Percentiles rank a stretch among this genome's conserved stretches.
Evolutionary conservation across 2,888 invertebrate species (phyloP).

Genomic region (Portevinia maculata): DNA sequence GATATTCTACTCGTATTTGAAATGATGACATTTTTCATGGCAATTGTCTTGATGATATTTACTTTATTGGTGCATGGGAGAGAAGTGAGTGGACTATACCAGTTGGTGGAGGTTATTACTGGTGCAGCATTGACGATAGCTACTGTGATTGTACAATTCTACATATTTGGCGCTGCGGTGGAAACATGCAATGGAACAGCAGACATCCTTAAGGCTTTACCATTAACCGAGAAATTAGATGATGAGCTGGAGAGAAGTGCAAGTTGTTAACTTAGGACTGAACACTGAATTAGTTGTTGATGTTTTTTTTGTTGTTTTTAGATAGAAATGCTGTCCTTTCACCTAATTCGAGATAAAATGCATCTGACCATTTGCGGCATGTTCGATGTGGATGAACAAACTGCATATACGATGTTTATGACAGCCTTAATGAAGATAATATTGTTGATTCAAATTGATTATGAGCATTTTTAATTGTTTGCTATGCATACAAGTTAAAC

Average conservation of each 20-base stretch:
- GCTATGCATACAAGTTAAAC: too few species aligned
- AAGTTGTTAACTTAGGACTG: not conserved
- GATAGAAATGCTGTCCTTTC: conserved; percentile 12
- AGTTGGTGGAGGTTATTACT: not conserved
- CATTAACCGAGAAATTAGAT: not conserved
- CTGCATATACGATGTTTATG: not conserved
- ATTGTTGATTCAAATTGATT: conserved; percentile 5
- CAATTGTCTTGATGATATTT: not conserved
- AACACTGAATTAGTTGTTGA: not conserved
- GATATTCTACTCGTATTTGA: not conserved
- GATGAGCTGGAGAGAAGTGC: not conserved
- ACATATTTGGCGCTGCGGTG: not conserved
- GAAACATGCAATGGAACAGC: not conserved
- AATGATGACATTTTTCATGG: not conserved
- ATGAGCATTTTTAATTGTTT: conserved; percentile 3
- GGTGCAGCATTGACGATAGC: not conserved
- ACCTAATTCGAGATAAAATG: conserved; percentile 12
- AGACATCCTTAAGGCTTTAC: not conserved
- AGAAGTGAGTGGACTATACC: too few species aligned
- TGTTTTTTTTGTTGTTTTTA: not conserved
- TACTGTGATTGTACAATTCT: not conserved
- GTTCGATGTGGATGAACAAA: conserved; percentile 10
- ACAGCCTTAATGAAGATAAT: conserved; percentile 1
- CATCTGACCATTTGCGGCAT: not conserved
- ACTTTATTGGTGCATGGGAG: not conserved